These are phyloP conservation scores for Microplitis manilae DNA, from an alignment of 2,888 invertebrate genomes.

Conservation along the genomic window DNA sequence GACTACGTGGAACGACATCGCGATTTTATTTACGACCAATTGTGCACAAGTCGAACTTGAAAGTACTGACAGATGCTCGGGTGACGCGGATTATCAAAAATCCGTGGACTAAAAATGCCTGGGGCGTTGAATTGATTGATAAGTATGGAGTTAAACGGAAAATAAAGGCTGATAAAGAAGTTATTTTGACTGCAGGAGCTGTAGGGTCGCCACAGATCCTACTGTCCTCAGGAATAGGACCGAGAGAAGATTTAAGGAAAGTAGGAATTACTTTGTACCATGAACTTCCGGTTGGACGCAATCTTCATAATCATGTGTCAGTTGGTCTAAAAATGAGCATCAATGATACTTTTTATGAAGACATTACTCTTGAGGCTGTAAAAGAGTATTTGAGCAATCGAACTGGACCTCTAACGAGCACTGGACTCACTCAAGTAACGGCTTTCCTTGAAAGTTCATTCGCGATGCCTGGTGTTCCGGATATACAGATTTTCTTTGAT, in stretches of 20 bases:
- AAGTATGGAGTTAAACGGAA: slow-evolving; percentile 65
- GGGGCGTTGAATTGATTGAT: slow-evolving; percentile 73
- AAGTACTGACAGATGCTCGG: slow-evolving; percentile 72
- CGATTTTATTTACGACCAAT: slow-evolving; percentile 73
- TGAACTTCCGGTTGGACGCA: slow-evolving; percentile 66
- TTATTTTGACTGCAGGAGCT: slow-evolving; percentile 74
- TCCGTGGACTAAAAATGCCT: slow-evolving; percentile 73
- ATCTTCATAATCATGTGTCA: slow-evolving; percentile 69
- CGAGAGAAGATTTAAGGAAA: slow-evolving; percentile 68
- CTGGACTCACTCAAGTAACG: slow-evolving; percentile 70
- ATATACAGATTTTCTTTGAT: slow-evolving; percentile 71
- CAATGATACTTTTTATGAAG: slow-evolving; percentile 59
- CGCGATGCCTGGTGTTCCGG: slow-evolving; percentile 65
- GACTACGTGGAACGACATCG: slow-evolving; percentile 73
- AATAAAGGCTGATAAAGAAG: slow-evolving; percentile 72
- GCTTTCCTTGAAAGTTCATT: slow-evolving; percentile 66
- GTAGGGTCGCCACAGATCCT: slow-evolving; percentile 74
- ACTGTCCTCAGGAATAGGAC: slow-evolving; percentile 75
- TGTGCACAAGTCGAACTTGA: slow-evolving; percentile 70
- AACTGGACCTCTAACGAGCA: slow-evolving; percentile 69
- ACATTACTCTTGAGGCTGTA: slow-evolving; percentile 61
- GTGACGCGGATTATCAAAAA: slow-evolving; percentile 70
- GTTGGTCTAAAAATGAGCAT: slow-evolving; percentile 63
- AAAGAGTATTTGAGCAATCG: slow-evolving; percentile 65
- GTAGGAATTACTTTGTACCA: slow-evolving; percentile 59